phyloP scores from a whole-genome alignment of 2,797 vertebrate genomes.

The Xenops minutus region DNA sequence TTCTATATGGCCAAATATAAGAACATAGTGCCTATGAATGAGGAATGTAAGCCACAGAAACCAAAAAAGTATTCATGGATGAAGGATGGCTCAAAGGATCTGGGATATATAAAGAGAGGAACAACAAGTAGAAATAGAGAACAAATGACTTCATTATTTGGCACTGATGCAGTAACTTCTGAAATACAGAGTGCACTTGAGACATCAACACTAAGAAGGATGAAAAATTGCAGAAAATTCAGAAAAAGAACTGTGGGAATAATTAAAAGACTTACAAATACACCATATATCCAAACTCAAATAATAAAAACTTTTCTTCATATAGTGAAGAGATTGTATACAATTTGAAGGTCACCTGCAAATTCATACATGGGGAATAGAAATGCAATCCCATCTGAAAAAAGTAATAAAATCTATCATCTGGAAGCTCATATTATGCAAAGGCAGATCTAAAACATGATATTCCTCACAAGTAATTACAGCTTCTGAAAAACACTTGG shows the following conservation, averaged over 20 bases:
- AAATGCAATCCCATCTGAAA: not conserved
- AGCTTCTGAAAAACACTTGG: not conserved
- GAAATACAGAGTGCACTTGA: slow-evolving; percentile 35
- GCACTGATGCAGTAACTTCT: slow-evolving; percentile 27
- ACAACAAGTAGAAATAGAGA: slow-evolving; percentile 47
- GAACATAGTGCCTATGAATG: not conserved
- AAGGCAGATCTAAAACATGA: not conserved
- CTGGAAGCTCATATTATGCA: not conserved
- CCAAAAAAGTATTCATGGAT: not conserved
- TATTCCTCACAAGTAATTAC: not conserved
- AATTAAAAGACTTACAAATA: not conserved
- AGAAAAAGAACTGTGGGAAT: not conserved
- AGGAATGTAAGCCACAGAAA: slow-evolving; percentile 2
- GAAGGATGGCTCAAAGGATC: slow-evolving; percentile 6
- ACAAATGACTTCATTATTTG: slow-evolving; percentile 60
- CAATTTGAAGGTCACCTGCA: not conserved
- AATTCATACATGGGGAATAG: not conserved
- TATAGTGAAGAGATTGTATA: not conserved
- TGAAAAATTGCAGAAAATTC: slow-evolving; percentile 37
- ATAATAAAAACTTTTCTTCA: not conserved
- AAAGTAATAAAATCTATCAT: not conserved
- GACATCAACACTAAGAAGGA: slow-evolving; percentile 4
- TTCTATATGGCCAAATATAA: not conserved
- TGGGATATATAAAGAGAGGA: slow-evolving; percentile 39
- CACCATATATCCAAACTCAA: not conserved